A percentile compares a stretch with the other conserved stretches of the same genome.
Evolutionary conservation across 2,797 vertebrate genomes (phyloP).

Genomic region (Poeciliopsis turneri): DNA sequence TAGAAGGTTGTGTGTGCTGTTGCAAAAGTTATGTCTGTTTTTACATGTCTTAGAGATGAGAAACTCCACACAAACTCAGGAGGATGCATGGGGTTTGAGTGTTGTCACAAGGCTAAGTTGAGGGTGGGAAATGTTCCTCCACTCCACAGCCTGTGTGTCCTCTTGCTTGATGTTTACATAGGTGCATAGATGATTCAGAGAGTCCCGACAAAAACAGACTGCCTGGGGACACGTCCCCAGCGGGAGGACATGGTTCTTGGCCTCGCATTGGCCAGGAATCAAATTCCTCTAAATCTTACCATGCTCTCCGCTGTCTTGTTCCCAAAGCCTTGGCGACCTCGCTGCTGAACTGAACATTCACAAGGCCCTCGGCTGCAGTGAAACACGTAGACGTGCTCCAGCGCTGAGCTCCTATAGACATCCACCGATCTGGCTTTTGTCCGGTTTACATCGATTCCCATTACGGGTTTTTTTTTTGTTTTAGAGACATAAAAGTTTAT

Average conservation of each 20-base stretch:
- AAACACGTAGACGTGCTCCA: conserved; percentile 51
- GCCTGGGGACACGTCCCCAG: conserved; percentile 83
- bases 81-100: conserved; percentile 37
- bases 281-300: conserved; percentile 83
- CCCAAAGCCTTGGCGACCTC: conserved; percentile 79
- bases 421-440: neutral
- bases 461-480: neutral
- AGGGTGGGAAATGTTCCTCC: conserved; percentile 56
- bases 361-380: conserved; percentile 50
- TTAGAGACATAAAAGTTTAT: neutral
- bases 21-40: conserved; percentile 17
- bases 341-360: conserved; percentile 66
- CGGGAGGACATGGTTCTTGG: conserved; percentile 75
- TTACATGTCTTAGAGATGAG: conserved; percentile 12
- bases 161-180: conserved; percentile 84
- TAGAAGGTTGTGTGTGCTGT: conserved; percentile 30
- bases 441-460: neutral
- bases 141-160: conserved; percentile 65
- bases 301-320: conserved; percentile 78
- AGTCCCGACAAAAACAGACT: conserved; percentile 86
- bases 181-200: conserved; percentile 83
- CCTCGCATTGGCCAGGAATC: conserved; percentile 81
- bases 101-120: conserved; percentile 50
- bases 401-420: conserved; percentile 9
- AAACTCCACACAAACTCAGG: conserved; percentile 20